Conservation (phyloP, 2,888 invertebrate genomes). For the Diarsia rubi region DNA sequence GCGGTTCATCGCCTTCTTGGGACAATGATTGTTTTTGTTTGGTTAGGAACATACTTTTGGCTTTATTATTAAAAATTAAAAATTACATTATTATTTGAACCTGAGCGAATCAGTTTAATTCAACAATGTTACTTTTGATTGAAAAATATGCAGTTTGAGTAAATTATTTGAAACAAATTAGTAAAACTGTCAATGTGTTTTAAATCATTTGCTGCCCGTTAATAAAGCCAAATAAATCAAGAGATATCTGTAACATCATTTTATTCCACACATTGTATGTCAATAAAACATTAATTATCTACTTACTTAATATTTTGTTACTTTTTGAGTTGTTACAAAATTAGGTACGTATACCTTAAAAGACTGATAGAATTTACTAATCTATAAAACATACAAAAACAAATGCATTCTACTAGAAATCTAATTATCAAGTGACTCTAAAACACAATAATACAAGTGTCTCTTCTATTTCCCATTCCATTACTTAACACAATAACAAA, state of each 20-base stretch:
- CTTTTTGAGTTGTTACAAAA: background rate
- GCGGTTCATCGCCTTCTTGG: slow-evolving; percentile 1
- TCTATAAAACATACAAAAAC: too few species aligned
- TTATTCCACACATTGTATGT: background rate
- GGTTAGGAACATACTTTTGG: background rate
- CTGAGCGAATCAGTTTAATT: background rate
- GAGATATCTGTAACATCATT: background rate
- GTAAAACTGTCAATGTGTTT: background rate
- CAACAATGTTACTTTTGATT: background rate
- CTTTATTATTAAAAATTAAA: background rate
- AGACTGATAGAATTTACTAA: too few species aligned
- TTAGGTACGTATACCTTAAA: background rate
- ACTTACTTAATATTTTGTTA: background rate
- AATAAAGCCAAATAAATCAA: background rate
- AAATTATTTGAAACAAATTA: too few species aligned
- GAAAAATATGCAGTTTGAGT: background rate
- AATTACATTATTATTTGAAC: background rate
- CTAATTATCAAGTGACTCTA: background rate
- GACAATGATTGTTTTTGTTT: background rate
- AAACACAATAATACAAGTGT: too few species aligned
- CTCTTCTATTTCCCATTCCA: background rate
- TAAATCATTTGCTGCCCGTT: background rate
- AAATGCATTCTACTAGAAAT: background rate
- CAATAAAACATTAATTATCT: background rate
- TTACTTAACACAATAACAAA: slow-evolving; percentile 18